These are phyloP conservation scores for Eurytoma californica DNA, from an alignment of 2,888 invertebrate species.

Conservation along the genomic window DNA sequence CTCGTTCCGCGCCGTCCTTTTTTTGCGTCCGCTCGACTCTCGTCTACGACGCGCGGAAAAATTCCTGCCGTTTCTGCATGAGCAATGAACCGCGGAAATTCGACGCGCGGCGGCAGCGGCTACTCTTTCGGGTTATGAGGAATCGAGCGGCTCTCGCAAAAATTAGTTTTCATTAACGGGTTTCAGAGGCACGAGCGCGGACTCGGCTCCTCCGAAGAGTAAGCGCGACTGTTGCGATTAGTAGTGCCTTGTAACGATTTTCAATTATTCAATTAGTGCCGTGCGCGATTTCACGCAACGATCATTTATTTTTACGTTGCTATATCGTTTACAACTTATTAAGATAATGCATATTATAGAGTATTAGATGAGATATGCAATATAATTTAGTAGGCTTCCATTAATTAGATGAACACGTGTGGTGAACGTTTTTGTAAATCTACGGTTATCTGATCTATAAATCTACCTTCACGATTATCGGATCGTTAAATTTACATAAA, in stretches of 20 bases:
- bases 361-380: constrained; percentile 2
- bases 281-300: constrained; percentile 7
- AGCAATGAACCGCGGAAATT: constrained; percentile 6
- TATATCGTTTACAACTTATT: constrained; percentile 11
- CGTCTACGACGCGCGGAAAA: background rate
- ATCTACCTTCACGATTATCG: too few relatives aligned
- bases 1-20: background rate
- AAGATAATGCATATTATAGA: constrained; percentile 19
- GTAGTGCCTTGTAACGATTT: constrained; percentile 29
- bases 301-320: constrained; percentile 38
- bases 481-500: too few relatives aligned
- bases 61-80: constrained; percentile 4
- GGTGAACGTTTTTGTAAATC: constrained; percentile 1
- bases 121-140: background rate
- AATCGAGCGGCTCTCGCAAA: constrained; percentile 13
- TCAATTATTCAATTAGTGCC: constrained; percentile 40
- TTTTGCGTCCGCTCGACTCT: too few relatives aligned
- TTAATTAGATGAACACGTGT: constrained; percentile 3
- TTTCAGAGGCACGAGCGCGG: constrained; percentile 20
- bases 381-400: background rate
- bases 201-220: background rate
- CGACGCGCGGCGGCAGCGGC: background rate
- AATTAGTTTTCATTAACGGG: constrained; percentile 38
- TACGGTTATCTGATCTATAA: background rate
- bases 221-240: constrained; percentile 26